phyloP scores from a whole-genome alignment of 2,888 invertebrate species.

The Prenolepis imparis region DNA sequence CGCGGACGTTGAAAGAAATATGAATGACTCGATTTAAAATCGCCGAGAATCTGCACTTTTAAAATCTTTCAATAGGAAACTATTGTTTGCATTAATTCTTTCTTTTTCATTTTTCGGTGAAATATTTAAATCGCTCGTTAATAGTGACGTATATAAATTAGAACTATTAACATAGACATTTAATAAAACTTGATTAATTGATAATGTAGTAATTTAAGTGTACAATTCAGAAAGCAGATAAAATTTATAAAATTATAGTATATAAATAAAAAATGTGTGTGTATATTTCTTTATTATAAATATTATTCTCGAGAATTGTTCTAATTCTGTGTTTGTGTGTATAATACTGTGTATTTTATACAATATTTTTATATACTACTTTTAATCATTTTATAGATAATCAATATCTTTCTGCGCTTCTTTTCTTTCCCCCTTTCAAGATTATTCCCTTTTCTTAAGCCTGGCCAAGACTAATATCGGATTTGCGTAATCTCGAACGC shows the following conservation, averaged over 20 bases:
- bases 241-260: neutral
- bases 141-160: neutral
- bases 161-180: neutral
- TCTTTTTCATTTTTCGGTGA: neutral
- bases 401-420: neutral
- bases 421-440: neutral
- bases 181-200: neutral
- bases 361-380: neutral
- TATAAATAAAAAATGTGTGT: neutral
- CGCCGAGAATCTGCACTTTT: neutral
- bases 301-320: neutral
- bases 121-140: slow-evolving; percentile 10
- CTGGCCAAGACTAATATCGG: slow-evolving; percentile 53
- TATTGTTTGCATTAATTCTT: neutral
- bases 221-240: neutral
- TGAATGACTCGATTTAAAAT: slow-evolving; percentile 31
- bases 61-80: slow-evolving; percentile 4
- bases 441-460: slow-evolving; percentile 14
- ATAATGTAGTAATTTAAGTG: too few relatives aligned
- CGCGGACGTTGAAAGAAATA: slow-evolving; percentile 28
- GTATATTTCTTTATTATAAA: neutral
- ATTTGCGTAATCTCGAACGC: slow-evolving; percentile 53
- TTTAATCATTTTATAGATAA: slow-evolving; percentile 22
- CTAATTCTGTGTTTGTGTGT: neutral
- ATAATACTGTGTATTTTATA: neutral